Evolutionary conservation across 92 coral and sea anemone genomes (phyloP), one percentile per base, ranked within the genome.

Genomic region (Actinostola sp.): DNA sequence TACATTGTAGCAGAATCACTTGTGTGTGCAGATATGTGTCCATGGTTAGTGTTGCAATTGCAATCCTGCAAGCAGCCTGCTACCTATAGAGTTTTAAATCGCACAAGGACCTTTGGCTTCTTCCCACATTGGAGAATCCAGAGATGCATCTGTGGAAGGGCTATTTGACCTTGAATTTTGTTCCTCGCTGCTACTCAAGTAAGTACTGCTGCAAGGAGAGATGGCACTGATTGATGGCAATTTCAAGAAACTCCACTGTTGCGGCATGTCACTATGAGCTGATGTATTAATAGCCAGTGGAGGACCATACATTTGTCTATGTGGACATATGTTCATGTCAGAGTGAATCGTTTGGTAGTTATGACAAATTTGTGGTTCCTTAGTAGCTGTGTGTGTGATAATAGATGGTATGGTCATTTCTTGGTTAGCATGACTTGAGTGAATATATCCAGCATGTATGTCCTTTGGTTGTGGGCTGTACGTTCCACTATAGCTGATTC

Each of bases 211-310:
- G 19, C 85, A 76, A 32, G 91, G 97, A 6, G 91, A 91, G 41
- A 91, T 87, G 35, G 88, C 77, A 38, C 80, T 89, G 13, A 91
- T 81, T 38, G 97, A 82, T 1, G 97, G 97, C 36, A 91, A 38
- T 66, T 89, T 87, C 60, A 87, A 49, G 58, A 87, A 87, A 19
- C 82, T 77, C 89, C 89, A 87, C 42, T 91, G 97, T 26, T 81
- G 84, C 14, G 92, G 89, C 87, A 87, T 82, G 44, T 86, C 96
- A 32, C 60, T 61, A 31, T 75, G 78, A 1, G 69, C 32, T 10
- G 71, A 21, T 32, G 75, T 30, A n/a, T 54, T 62, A 17, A 62
- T 72, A 26, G 76, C 14, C 38, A 68, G 72, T n/a, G 59, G 85
- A 34, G 73, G 67, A 24, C 75, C 76, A 33, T 63, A 74, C 48